Conservation (phyloP, 1,140 invertebrate species). For the Pseudomyrmex flavicornis region DNA sequence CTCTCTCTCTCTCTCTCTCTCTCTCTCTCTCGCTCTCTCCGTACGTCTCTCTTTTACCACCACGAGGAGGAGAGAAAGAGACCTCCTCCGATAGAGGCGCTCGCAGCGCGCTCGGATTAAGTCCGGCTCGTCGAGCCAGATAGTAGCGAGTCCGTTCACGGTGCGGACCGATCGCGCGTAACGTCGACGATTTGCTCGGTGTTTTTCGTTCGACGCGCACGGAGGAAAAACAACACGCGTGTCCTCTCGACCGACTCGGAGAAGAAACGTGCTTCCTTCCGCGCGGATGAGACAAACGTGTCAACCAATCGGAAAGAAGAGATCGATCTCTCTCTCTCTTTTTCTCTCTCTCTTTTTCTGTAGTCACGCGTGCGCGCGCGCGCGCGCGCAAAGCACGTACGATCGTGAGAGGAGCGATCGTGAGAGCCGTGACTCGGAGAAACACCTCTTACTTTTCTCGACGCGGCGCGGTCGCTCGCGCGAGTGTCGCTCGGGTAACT, state of each 20-base stretch:
- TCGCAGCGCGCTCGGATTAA: slow-evolving; percentile 68
- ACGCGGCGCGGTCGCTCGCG: not conserved
- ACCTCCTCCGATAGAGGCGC: slow-evolving; percentile 75
- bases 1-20: not conserved
- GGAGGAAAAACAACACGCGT: no score
- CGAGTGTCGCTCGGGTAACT: slow-evolving; percentile 30
- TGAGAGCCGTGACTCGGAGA: slow-evolving; percentile 1
- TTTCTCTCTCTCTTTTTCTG: no score
- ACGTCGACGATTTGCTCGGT: not conserved
- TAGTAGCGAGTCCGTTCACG: slow-evolving; percentile 79
- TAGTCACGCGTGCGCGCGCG: not conserved
- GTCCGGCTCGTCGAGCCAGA: slow-evolving; percentile 75
- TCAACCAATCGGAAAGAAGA: not conserved
- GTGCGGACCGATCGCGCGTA: slow-evolving; percentile 73
- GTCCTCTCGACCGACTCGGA: not conserved
- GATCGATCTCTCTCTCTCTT: not conserved
- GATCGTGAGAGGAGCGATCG: slow-evolving; percentile 18
- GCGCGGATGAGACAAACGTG: not conserved
- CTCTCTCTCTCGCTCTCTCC: no score
- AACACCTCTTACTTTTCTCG: slow-evolving; percentile 44
- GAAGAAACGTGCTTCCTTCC: not conserved
- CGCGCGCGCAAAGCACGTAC: not conserved
- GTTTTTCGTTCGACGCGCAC: not conserved
- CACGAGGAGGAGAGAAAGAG: not conserved
- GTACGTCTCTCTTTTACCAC: not conserved